Evolutionary conservation across 2,888 invertebrate genomes (phyloP).

Genomic region (Smittia sp.): DNA sequence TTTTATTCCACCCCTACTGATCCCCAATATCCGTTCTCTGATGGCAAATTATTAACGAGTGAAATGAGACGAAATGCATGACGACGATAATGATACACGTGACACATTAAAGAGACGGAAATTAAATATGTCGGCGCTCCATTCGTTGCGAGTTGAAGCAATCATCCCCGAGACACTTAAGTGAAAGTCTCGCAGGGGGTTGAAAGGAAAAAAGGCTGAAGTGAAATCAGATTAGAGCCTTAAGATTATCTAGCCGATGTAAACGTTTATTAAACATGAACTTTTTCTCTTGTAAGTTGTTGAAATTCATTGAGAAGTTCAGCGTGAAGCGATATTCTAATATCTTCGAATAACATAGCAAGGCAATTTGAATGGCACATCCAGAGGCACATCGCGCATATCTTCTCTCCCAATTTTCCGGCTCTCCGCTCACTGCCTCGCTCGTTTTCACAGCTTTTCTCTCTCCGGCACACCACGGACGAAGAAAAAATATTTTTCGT

Average conservation of each 20-base stretch:
- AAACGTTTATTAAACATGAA: no score
- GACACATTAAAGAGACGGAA: background rate
- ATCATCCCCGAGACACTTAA: background rate
- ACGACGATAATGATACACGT: conserved; percentile 1
- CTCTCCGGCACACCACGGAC: background rate
- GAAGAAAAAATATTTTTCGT: background rate
- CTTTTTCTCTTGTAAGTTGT: no score
- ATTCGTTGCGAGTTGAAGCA: background rate
- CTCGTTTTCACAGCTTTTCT: background rate
- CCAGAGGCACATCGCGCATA: background rate
- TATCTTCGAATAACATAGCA: background rate
- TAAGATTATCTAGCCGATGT: no score
- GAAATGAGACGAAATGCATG: no score
- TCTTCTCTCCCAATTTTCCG: background rate
- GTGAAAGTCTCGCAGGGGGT: background rate
- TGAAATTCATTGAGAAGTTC: no score
- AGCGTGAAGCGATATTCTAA: no score
- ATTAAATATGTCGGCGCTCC: background rate
- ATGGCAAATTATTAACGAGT: no score
- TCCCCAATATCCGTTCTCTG: background rate
- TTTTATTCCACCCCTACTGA: background rate
- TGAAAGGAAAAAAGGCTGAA: background rate
- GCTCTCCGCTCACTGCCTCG: background rate
- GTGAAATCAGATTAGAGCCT: no score
- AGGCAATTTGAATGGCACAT: background rate